Evolutionary conservation across 2,888 invertebrate genomes (phyloP).

Genomic region (Mythimna ferrago): DNA sequence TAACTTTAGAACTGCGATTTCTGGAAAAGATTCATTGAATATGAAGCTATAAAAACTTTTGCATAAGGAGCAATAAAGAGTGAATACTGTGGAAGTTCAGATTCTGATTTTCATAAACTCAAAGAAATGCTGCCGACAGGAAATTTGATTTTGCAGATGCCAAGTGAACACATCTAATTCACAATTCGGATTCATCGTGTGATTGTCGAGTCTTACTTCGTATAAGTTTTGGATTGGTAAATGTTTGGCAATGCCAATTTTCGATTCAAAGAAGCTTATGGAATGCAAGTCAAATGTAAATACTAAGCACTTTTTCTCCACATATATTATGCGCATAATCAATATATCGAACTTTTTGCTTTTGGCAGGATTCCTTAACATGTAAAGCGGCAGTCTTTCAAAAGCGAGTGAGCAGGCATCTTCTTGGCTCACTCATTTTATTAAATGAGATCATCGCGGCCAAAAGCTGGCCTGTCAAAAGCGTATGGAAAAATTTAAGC

Average conservation of each 20-base stretch:
- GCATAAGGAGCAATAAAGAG: not conserved
- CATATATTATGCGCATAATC: too few relatives aligned
- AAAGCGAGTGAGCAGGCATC: too few relatives aligned
- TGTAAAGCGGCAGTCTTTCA: too few relatives aligned
- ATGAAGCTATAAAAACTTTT: constrained; percentile 20
- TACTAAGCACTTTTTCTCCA: not conserved
- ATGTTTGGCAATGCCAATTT: constrained; percentile 12
- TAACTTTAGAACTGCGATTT: not conserved
- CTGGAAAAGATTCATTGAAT: not conserved
- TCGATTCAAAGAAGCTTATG: not conserved
- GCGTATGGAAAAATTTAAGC: too few relatives aligned
- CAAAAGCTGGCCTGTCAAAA: too few relatives aligned
- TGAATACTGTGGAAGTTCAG: not conserved
- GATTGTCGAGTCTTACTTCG: constrained; percentile 17
- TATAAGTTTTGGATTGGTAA: constrained; percentile 18
- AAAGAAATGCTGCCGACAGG: constrained; percentile 11
- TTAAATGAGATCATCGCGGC: too few relatives aligned
- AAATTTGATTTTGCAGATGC: constrained; percentile 47
- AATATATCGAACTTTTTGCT: too few relatives aligned
- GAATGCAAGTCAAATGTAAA: constrained; percentile 8
- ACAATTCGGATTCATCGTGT: constrained; percentile 40
- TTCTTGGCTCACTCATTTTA: too few relatives aligned
- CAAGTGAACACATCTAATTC: constrained; percentile 39
- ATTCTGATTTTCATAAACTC: constrained; percentile 22
- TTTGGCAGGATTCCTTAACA: too few relatives aligned